Evolutionary conservation across 30 jellyfish, hydroid and myxozoan genomes (phyloP).

Genomic region (Mastigias papua): DNA sequence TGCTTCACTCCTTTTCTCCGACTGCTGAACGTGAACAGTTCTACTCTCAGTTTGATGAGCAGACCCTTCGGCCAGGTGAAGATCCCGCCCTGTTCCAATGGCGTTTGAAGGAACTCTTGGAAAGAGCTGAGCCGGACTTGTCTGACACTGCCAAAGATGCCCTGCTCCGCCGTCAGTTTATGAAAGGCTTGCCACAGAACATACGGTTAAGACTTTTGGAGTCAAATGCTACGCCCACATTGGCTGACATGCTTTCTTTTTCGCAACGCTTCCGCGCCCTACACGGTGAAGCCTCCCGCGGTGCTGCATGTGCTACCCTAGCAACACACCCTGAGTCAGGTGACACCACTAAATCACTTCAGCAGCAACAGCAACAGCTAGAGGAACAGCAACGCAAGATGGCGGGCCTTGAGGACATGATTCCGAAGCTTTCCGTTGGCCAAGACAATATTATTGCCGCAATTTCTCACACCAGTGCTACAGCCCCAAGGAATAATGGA

Average conservation of each 20-base stretch:
- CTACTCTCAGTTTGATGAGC: no score
- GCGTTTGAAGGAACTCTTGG: no score
- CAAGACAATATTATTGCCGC: slow-evolving; percentile 6
- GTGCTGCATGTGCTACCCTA: slow-evolving; percentile 18
- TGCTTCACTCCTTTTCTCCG: no score
- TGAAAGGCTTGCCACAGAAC: slow-evolving; percentile 4
- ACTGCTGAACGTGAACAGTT: no score
- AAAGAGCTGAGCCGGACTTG: no score
- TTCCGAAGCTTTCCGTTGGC: background rate
- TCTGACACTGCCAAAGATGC: slow-evolving; percentile 14
- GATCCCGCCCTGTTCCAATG: no score
- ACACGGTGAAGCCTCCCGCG: slow-evolving; percentile 8
- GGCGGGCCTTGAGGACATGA: slow-evolving; percentile 1
- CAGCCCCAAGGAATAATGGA: background rate
- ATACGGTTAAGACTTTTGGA: background rate
- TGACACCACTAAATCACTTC: slow-evolving; percentile 4
- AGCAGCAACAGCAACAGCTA: slow-evolving; percentile 12
- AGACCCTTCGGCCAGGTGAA: no score
- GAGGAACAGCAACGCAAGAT: slow-evolving; percentile 13
- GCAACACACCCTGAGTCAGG: slow-evolving; percentile 14
- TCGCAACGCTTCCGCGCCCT: slow-evolving; percentile 11
- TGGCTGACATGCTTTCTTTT: slow-evolving; percentile 10
- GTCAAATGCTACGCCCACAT: slow-evolving; percentile 7
- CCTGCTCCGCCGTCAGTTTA: slow-evolving; percentile 12
- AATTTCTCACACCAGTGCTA: background rate